These are phyloP conservation scores for Amphiprion ocellaris DNA, from an alignment of 2,113 vertebrate species.

Conservation along the genomic window DNA sequence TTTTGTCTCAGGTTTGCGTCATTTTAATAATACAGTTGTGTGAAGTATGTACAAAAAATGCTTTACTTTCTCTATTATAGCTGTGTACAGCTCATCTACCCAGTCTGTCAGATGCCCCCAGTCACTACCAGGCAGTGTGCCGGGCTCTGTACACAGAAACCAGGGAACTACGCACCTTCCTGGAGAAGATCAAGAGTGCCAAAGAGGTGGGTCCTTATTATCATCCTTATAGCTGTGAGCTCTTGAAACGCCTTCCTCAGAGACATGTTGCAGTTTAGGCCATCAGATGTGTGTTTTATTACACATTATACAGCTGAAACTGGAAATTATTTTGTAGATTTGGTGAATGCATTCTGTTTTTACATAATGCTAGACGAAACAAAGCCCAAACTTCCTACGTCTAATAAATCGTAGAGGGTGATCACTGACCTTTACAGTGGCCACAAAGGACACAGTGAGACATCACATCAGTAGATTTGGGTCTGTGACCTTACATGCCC, in stretches of 20 bases:
- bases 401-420: neutral
- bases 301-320: neutral
- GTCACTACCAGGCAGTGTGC: constrained; percentile 98
- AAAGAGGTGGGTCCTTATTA: constrained; percentile 90
- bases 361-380: neutral
- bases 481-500: constrained; percentile 11
- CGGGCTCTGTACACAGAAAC: constrained; percentile 97
- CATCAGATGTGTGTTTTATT: neutral
- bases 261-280: constrained; percentile 4
- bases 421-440: constrained; percentile 14
- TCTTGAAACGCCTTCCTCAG: neutral
- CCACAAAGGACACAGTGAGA: neutral
- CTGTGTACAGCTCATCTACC: constrained; percentile 93
- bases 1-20: neutral
- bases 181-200: constrained; percentile 96
- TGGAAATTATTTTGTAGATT: neutral
- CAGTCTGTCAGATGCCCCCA: constrained; percentile 88
- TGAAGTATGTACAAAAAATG: neutral
- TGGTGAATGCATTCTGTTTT: neutral
- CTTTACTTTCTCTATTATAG: constrained; percentile 76
- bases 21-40: neutral
- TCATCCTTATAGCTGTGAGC: neutral
- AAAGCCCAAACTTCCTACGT: neutral
- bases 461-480: neutral
- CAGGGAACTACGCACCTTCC: constrained; percentile 94